A percentile compares a stretch with the other conserved stretches of the same genome.
Evolutionary conservation across 2,113 vertebrate species (phyloP).

Genomic region (Leptodactylus fuscus): DNA sequence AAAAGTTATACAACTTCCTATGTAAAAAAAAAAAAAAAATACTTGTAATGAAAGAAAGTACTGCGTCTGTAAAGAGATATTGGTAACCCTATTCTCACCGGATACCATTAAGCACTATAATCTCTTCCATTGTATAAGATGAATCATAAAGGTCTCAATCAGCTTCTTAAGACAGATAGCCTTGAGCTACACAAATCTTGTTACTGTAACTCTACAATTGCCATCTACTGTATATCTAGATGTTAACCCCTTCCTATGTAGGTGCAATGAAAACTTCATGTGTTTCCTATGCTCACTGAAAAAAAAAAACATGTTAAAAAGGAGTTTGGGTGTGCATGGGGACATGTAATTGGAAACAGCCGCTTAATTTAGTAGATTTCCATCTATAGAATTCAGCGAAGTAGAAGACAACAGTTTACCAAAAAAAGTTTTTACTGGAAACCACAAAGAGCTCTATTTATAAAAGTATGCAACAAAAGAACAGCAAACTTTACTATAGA

Average conservation of each 20-base stretch:
- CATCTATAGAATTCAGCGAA: neutral
- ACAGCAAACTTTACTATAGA: neutral
- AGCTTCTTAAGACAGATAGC: conserved; percentile 12
- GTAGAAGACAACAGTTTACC: neutral
- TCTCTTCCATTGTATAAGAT: conserved; percentile 19
- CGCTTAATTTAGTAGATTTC: neutral
- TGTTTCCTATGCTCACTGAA: no score
- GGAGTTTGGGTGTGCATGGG: neutral
- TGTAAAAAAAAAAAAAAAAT: neutral
- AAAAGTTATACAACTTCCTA: conserved; percentile 10
- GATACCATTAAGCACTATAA: conserved; percentile 14
- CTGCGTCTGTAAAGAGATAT: neutral
- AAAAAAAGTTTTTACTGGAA: neutral
- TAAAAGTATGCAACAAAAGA: neutral
- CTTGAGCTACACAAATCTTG: neutral
- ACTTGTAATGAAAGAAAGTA: neutral
- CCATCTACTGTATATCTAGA: neutral
- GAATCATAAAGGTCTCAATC: conserved; percentile 26
- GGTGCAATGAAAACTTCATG: no score
- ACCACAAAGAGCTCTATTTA: neutral
- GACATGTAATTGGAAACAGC: neutral
- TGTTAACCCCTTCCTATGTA: no score
- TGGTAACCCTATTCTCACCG: conserved; percentile 14
- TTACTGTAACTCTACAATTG: neutral
- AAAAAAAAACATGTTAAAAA: neutral